Evolutionary conservation across 1,140 invertebrate species (phyloP), one percentile per base, ranked within the genome.

Genomic region (Drosophila nannoptera): DNA sequence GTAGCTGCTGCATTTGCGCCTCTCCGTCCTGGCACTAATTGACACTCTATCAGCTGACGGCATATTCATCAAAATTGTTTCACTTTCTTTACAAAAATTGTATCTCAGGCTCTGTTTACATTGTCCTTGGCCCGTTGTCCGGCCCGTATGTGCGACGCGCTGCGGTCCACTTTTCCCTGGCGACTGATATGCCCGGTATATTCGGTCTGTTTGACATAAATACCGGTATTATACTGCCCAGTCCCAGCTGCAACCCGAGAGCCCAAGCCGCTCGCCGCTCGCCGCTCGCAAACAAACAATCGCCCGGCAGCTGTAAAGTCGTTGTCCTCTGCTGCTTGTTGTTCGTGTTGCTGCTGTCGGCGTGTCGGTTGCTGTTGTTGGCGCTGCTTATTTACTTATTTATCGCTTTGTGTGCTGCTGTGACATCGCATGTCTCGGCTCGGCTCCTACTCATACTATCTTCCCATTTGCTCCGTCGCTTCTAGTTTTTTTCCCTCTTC

Each of bases 351-450:
- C 38, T 66, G 16, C 49, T 69, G 36, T 55, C 48, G 80, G 49
- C 64, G 29, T 22, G 22, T 22, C 3, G 22, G 22, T 48, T 33
- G 8, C 38, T 66, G 16, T 58, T 69, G 36, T 55, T 53, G 80
- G 49, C 64, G 29, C 73, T 75, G 78, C 68, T 80, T 84, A 82
- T 84, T 84, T 82, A 87, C 82, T 84, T 84, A 84, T 84, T 77
- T 63, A 70, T 58, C 59, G 77, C 77, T 74, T 76, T 77, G 66
- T 84, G 62, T 64, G 82, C 50, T 58, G 53, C 50, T 66, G 73
- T 82, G 77, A 80, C 82, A 87, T 62, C 53, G 65, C 59, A 61
- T 74, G 71, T 70, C 55, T 78, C 74, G 32, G 22, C 55, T 78
- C 74, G 32, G 22, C 46, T 63, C 40, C 45, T 45, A 50, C 46